Evolutionary conservation across 2,113 vertebrate species (phyloP), one percentile per base, ranked within the genome.

Genomic region (Equus quagga): DNA sequence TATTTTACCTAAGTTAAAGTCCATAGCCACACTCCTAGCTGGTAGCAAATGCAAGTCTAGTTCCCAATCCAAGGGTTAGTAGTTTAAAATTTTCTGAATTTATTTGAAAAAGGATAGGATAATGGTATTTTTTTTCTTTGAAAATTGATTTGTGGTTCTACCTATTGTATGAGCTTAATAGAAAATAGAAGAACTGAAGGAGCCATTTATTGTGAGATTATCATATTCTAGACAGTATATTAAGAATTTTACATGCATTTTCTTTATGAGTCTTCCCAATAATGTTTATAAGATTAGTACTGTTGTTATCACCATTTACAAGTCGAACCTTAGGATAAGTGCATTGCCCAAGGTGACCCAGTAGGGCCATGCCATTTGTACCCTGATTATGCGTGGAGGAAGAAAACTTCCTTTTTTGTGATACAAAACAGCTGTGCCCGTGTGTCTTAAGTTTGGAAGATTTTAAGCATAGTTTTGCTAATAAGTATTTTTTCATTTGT

Each of bases 1-100:
- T 1, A 0, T 12, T 33, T 88, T 17, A 24, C 56, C 0, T 0
- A 41, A n/a, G 31, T 7, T 33, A 8, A 28, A 6, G 49, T 41
- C 41, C 33, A 0, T 12, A 33, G n/a, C 36, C 24, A 14, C 24
- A 9, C 10, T 31, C 4, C 49, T 1, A 4, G 5, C 31, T 18
- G 36, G 23, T 0, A 79, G 69, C 64, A 36, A 21, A 36, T 18
- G 24, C 8, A 4, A 65, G 13, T 75, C 65, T 85, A 10, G 46
- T 6, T 56, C 44, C 28, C 10, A 4, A 3, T 8, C 36, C 78
- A 36, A 36, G 19, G 12, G 11, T n/a, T 28, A 5, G 11, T 5
- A 9, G 4, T 41, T 64, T 33, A 6, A 67, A 23, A 1, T 70
- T 54, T 82, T 79, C 79, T 60, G 31, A 11, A 84, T 31, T 46